Conservation (phyloP, 2,888 invertebrate genomes). For the Ditylenchus weischeri region DNA sequence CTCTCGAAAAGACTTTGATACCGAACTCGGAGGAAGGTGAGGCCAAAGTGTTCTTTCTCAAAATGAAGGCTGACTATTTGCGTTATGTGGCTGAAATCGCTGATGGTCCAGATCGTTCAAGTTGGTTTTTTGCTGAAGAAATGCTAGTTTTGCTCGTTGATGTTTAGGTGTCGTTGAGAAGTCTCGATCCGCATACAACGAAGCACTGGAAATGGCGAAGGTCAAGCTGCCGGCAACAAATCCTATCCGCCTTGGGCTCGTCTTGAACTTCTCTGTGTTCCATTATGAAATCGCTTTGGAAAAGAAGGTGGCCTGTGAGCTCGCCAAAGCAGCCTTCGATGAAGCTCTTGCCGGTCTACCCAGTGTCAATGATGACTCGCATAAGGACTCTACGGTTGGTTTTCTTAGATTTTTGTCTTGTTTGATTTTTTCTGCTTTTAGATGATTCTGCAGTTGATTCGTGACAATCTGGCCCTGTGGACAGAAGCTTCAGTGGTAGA, state of each 20-base stretch:
- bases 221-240: conserved; percentile 98
- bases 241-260: conserved; percentile 96
- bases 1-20: conserved; percentile 96
- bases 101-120: conserved; percentile 91
- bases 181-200: conserved; percentile 96
- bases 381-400: too few relatives aligned
- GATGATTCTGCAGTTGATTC: too few relatives aligned
- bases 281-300: conserved; percentile 99
- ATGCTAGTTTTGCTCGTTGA: too few relatives aligned
- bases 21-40: conserved; percentile 97
- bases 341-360: conserved; percentile 99
- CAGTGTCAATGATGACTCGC: conserved; percentile 88
- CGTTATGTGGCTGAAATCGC: conserved; percentile 99
- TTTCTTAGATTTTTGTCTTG: too few relatives aligned
- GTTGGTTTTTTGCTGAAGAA: conserved; percentile 67
- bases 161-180: conserved; percentile 80
- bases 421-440: too few relatives aligned
- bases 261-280: conserved; percentile 99
- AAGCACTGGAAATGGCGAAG: conserved; percentile 96
- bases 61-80: conserved; percentile 99
- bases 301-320: conserved; percentile 95
- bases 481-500: too few relatives aligned
- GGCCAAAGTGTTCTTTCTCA: conserved; percentile 99
- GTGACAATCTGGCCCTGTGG: too few relatives aligned
- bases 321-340: conserved; percentile 99